Base-by-base conservation (phyloP, 2,797 vertebrate species). In the Rallus crepitans region DNA sequence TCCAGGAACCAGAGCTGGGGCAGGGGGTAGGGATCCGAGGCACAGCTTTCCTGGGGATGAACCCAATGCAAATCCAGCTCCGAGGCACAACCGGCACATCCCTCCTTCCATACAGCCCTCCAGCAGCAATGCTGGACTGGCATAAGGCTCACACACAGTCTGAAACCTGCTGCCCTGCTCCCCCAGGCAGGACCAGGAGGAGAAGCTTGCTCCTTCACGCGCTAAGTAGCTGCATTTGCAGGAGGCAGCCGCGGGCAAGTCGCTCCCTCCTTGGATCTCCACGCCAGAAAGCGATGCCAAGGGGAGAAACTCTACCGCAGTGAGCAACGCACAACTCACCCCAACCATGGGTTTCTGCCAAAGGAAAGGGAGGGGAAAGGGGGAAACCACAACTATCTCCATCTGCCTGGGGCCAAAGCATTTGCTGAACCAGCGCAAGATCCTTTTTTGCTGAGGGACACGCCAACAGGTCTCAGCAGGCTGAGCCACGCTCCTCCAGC, bases 281-380 rank as follows among this genome's bases (percentile, higher is more conserved):
- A 5, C 18, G 89, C 94, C 96, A 96, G 86, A 80, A 94, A 84
- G 73, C 1, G 2, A 93, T 95, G 95, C 96, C 96, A 96, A 94
- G 57, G 85, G 94, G 82, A 94, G 93, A 94, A 96, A 95, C 76
- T 94, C 91, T 94, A 96, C 88, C 65, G 37, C 94, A 93, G 86
- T 80, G 94, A 95, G 96, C 93, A 94, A 97, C 14, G 35, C 72
- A 90, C 90, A 25, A 89, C 92, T 97, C 95, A 93, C 93, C 96
- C 93, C 93, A 89, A 45, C 70, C 91, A 63, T 57, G 86, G 91
- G 91, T 47, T 85, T 52, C 90, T 96, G 96, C 96, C 95, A 94
- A 86, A 48, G 81, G 78, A 92, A 94, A 96, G 95, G 96, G 95
- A 96, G 94, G 95, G 77, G 88, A 89, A 92, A 92, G 87, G 93